A percentile compares a stretch with the other conserved stretches of the same genome.
phyloP scores from a whole-genome alignment of 2,888 invertebrate genomes.

The Conops quadrifasciatus region DNA sequence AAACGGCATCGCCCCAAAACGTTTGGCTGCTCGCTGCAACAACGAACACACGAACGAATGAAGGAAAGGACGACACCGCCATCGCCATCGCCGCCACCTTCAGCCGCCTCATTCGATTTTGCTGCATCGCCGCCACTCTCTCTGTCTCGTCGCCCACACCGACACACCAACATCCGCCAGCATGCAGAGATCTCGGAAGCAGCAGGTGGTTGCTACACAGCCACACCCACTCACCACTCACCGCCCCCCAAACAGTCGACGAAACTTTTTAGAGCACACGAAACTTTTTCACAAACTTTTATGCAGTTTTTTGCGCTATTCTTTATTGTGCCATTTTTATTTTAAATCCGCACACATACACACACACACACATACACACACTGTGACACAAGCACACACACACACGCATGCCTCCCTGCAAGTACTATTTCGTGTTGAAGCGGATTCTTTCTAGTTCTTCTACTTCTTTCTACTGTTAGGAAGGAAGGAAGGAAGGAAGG shows the following conservation, averaged over 20 bases:
- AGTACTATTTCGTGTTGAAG: background rate
- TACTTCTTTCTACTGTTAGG: background rate
- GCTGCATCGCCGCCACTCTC: slow-evolving; percentile 14
- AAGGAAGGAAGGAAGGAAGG: background rate
- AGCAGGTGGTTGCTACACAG: slow-evolving; percentile 6
- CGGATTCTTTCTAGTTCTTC: slow-evolving; percentile 25
- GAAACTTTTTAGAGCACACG: slow-evolving; percentile 63
- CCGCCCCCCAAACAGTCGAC: slow-evolving; percentile 45
- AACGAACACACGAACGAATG: background rate
- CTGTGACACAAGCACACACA: slow-evolving; percentile 33
- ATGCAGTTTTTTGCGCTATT: slow-evolving; percentile 46
- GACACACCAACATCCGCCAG: slow-evolving; percentile 14
- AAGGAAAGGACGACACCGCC: background rate
- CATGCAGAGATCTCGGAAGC: slow-evolving; percentile 3
- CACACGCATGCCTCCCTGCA: slow-evolving; percentile 30
- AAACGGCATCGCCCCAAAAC: slow-evolving; percentile 50
- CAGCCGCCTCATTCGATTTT: slow-evolving; percentile 32
- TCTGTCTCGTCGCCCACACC: slow-evolving; percentile 30
- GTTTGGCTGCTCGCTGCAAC: slow-evolving; percentile 12
- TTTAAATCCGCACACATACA: slow-evolving; percentile 35
- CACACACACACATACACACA: slow-evolving; percentile 29
- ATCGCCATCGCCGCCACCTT: background rate
- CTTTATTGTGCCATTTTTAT: slow-evolving; percentile 43
- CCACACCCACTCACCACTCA: background rate
- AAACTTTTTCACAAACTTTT: slow-evolving; percentile 62